A percentile compares a stretch with the other conserved stretches of the same genome.
Conservation (phyloP, 2,797 vertebrate species). For the Gallinago nigripennis region DNA sequence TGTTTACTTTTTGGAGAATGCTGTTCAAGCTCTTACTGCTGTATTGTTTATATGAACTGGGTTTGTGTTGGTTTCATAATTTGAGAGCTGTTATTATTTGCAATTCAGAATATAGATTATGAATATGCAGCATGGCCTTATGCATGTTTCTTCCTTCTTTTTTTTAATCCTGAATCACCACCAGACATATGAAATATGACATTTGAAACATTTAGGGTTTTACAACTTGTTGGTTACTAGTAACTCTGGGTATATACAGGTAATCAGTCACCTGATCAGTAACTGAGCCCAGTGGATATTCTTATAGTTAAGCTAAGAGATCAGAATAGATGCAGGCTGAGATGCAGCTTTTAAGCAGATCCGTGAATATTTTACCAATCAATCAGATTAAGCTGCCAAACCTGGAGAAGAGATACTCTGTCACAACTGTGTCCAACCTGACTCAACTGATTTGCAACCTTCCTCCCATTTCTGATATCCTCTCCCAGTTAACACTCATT, state of each 20-base stretch:
- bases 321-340: background rate
- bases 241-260: background rate
- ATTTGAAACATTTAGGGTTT: background rate
- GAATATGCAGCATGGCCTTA: background rate
- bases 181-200: fast-evolving
- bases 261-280: background rate
- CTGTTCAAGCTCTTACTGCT: background rate
- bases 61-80: background rate
- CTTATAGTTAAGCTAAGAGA: background rate
- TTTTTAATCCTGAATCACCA: background rate
- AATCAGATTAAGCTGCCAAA: background rate
- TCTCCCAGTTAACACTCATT: conserved; percentile 41
- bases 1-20: background rate
- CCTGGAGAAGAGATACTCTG: background rate
- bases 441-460: conserved; percentile 17
- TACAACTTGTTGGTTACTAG: background rate
- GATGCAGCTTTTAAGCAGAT: background rate
- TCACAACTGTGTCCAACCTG: background rate
- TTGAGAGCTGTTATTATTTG: background rate
- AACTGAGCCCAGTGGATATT: background rate
- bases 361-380: background rate
- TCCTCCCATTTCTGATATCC: conserved; percentile 17
- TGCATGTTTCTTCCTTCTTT: background rate
- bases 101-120: background rate
- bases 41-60: background rate